Evolutionary conservation across 2,113 vertebrate species (phyloP), one percentile per base, ranked within the genome.

Genomic region (Ploceus nigricollis): DNA sequence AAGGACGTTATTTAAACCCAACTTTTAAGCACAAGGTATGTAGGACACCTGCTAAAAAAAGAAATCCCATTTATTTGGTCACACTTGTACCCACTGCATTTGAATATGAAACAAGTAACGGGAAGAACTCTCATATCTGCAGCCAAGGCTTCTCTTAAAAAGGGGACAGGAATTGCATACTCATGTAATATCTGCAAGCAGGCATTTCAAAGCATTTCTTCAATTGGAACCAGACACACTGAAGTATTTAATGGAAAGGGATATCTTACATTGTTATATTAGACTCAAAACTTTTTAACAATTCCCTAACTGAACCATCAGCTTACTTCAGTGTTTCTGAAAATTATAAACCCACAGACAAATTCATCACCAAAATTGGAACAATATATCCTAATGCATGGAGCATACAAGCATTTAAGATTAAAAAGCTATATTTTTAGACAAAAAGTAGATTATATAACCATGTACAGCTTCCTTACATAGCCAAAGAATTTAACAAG

Each of bases 401-500:
- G 30, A 85, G 28, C 72, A 86, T 58, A 71, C 79, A 94, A 95
- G 88, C 71, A 77, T 70, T 96, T 90, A 91, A 64, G 68, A 93
- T 78, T 85, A 93, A 88, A 96, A 95, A 88, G 68, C 40, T 92
- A 0, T 85, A 86, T 82, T 95, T 96, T 96, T 88, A 90, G 88
- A 68, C 79, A 93, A 93, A 80, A 95, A 81, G 47, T 82, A 94
- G 81, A 92, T 97, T 96, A 96, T 90, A 91, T 96, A 97, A 96
- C 85, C 92, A 82, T 83, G 87, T 93, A 95, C 85, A 77, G 85
- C 92, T 92, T 93, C 94, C 79, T 96, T 89, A 96, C 94, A 96
- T 35, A 92, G 96, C 86, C 94, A 92, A 97, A 94, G 88, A 96
- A 97, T 96, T 97, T 95, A 97, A 96, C 94, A 96, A 95, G 85